These are phyloP conservation scores for Brotula barbata DNA, from an alignment of 2,797 vertebrate species.

Conservation along the genomic window DNA sequence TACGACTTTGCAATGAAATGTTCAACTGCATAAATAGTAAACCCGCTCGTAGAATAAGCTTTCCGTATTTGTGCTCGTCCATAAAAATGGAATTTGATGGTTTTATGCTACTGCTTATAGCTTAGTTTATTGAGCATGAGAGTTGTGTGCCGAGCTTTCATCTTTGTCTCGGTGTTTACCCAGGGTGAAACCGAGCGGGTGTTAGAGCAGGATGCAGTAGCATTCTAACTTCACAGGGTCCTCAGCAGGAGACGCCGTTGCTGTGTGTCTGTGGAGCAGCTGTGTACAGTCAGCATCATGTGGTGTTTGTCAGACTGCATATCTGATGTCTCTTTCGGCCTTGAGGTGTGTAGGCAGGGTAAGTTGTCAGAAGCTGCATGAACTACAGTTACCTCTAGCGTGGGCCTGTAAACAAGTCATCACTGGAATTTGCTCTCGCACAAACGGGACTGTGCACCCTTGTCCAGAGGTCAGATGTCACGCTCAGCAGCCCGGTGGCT, in stretches of 20 bases:
- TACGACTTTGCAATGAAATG: not conserved
- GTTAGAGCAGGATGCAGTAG: conserved; percentile 11
- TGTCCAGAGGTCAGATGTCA: not conserved
- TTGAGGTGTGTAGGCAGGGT: conserved; percentile 4
- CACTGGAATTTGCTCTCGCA: conserved; percentile 3
- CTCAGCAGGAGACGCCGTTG: conserved; percentile 2
- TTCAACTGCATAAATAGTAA: not conserved
- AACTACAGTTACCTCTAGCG: conserved; percentile 40
- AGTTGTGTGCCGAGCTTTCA: no score
- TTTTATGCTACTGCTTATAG: no score
- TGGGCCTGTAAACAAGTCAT: conserved; percentile 1
- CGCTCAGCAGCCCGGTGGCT: not conserved
- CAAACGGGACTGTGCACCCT: not conserved
- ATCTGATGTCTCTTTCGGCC: conserved; percentile 27
- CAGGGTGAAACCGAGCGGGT: not conserved
- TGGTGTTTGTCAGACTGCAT: conserved; percentile 1
- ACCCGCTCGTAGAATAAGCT: not conserved
- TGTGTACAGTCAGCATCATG: conserved; percentile 21
- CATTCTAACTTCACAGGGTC: conserved; percentile 2
- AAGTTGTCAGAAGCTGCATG: not conserved
- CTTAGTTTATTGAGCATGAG: no score
- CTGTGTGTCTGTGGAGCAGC: not conserved
- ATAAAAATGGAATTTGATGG: not conserved
- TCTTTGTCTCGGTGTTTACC: no score
- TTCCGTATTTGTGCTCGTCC: no score